Conservation (phyloP, 2,888 invertebrate genomes). For the Dichetophora obliterata region DNA sequence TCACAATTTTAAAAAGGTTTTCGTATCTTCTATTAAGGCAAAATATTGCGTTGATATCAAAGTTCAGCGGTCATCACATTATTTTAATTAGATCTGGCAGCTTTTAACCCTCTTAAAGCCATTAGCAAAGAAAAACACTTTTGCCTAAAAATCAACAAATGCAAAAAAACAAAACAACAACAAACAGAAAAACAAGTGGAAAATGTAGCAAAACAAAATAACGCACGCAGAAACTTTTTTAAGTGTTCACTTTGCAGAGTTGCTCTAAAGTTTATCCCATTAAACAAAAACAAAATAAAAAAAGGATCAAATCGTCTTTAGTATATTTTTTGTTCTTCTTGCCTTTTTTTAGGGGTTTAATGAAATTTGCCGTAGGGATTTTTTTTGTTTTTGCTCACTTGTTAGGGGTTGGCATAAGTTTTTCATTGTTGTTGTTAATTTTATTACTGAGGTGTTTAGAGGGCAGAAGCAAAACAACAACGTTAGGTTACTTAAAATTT, state of each 20-base stretch:
- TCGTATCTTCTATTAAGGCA: no score
- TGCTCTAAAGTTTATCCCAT: slow-evolving; percentile 41
- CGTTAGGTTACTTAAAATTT: slow-evolving; percentile 28
- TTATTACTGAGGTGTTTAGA: slow-evolving; percentile 42
- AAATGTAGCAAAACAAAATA: slow-evolving; percentile 8
- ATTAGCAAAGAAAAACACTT: slow-evolving; percentile 61
- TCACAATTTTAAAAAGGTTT: no score
- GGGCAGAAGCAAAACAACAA: neutral
- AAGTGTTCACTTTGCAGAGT: slow-evolving; percentile 53
- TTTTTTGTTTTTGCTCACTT: slow-evolving; percentile 29
- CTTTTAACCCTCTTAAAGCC: slow-evolving; percentile 58
- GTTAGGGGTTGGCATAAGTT: slow-evolving; percentile 3
- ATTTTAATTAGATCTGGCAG: slow-evolving; percentile 59
- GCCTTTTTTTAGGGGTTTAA: slow-evolving; percentile 44
- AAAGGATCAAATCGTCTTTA: slow-evolving; percentile 22
- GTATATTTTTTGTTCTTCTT: slow-evolving; percentile 34
- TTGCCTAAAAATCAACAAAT: slow-evolving; percentile 47
- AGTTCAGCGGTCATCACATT: slow-evolving; percentile 43
- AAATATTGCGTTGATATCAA: neutral
- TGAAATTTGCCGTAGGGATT: slow-evolving; percentile 51
- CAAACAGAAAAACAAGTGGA: neutral
- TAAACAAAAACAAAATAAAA: slow-evolving; percentile 39
- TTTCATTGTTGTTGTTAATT: slow-evolving; percentile 31
- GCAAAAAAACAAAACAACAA: slow-evolving; percentile 35
- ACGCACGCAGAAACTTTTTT: slow-evolving; percentile 45